A percentile compares a stretch with the other conserved stretches of the same genome.
phyloP scores from a whole-genome alignment of 2,797 vertebrate genomes.

The Melanotaenia nigrans region DNA sequence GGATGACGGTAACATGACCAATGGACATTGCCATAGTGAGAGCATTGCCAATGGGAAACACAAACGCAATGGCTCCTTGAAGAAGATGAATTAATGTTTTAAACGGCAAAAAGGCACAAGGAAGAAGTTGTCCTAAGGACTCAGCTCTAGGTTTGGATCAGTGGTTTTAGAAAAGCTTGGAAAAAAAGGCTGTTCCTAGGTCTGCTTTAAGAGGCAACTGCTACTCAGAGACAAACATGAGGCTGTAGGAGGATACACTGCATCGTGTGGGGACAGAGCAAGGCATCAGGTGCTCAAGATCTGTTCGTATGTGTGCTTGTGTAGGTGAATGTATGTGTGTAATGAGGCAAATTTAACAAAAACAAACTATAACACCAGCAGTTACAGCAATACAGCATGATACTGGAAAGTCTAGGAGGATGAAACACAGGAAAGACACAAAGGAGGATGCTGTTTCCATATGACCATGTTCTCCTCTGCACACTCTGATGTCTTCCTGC shows the following conservation, averaged over 20 bases:
- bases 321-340: slow-evolving; percentile 54
- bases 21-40: slow-evolving; percentile 93
- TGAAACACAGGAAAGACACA: slow-evolving; percentile 53
- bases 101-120: slow-evolving; percentile 49
- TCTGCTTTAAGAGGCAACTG: slow-evolving; percentile 66
- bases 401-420: slow-evolving; percentile 53
- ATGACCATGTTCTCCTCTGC: slow-evolving; percentile 32
- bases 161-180: slow-evolving; percentile 53
- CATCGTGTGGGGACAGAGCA: slow-evolving; percentile 49
- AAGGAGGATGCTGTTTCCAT: slow-evolving; percentile 44
- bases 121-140: slow-evolving; percentile 71
- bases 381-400: slow-evolving; percentile 63
- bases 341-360: slow-evolving; percentile 65
- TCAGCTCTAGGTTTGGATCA: slow-evolving; percentile 76
- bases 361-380: slow-evolving; percentile 54
- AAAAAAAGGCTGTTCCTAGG: slow-evolving; percentile 61
- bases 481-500: slow-evolving; percentile 52
- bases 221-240: slow-evolving; percentile 51
- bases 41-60: slow-evolving; percentile 93
- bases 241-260: slow-evolving; percentile 49
- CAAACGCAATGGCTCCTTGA: slow-evolving; percentile 92
- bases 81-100: slow-evolving; percentile 92
- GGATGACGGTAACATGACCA: slow-evolving; percentile 77
- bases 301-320: slow-evolving; percentile 49
- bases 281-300: slow-evolving; percentile 67